These are phyloP conservation scores for Drosophila demipolita DNA, from an alignment of 2,888 invertebrate genomes.

Conservation along the genomic window DNA sequence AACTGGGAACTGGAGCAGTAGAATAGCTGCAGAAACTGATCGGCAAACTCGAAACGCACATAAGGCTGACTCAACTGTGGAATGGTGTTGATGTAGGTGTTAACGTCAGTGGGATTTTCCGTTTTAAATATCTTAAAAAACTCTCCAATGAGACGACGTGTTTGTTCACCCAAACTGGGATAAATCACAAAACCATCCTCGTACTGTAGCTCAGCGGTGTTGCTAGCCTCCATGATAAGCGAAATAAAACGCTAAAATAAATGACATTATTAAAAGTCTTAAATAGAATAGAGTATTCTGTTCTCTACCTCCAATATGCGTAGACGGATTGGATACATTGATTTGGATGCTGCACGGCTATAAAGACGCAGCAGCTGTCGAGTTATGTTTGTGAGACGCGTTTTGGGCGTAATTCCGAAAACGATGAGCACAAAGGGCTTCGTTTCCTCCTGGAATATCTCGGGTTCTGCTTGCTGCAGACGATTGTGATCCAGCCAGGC, in stretches of 20 bases:
- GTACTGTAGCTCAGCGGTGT: conserved; percentile 78
- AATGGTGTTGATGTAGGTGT: conserved; percentile 74
- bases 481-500: conserved; percentile 87
- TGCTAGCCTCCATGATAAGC: conserved; percentile 80
- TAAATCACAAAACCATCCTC: conserved; percentile 70
- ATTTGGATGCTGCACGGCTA: conserved; percentile 69
- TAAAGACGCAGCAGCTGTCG: conserved; percentile 76
- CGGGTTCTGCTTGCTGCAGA: conserved; percentile 59
- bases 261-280: background rate
- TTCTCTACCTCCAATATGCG: conserved; percentile 74
- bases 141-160: conserved; percentile 71
- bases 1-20: conserved; percentile 67
- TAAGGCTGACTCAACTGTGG: conserved; percentile 74
- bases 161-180: conserved; percentile 74
- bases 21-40: conserved; percentile 79
- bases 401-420: conserved; percentile 71
- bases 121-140: conserved; percentile 79
- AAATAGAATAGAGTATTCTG: background rate
- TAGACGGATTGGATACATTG: conserved; percentile 61
- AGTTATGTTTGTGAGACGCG: conserved; percentile 67
- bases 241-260: conserved; percentile 77
- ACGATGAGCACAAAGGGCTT: conserved; percentile 77
- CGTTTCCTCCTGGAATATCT: conserved; percentile 72
- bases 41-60: conserved; percentile 79
- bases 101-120: conserved; percentile 65